A percentile compares a stretch with the other conserved stretches of the same genome.
phyloP scores from a whole-genome alignment of 2,113 vertebrate species.

The mouse (Mus musculus) region DNA sequence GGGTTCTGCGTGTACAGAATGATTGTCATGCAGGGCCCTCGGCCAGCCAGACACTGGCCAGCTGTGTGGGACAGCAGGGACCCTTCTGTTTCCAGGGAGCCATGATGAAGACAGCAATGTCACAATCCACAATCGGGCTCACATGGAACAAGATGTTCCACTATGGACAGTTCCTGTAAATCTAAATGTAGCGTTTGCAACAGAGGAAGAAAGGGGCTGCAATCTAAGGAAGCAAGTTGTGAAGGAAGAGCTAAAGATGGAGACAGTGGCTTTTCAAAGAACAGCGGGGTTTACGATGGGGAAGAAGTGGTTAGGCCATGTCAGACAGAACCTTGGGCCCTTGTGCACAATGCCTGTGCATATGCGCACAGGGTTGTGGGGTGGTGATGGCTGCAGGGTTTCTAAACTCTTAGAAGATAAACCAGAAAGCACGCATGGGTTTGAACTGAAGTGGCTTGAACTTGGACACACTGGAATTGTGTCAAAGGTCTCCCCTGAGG shows the following conservation, averaged over 20 bases:
- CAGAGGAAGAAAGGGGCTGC: constrained; percentile 60
- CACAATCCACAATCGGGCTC: constrained; percentile 74
- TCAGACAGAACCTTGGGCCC: not conserved
- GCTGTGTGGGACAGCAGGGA: constrained; percentile 45
- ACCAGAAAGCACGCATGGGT: constrained; percentile 21
- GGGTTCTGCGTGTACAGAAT: not conserved
- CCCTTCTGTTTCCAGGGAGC: constrained; percentile 67
- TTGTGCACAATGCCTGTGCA: too few species aligned
- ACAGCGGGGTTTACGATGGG: not conserved
- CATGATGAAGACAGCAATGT: constrained; percentile 77
- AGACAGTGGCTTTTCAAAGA: constrained; percentile 16
- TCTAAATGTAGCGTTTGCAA: constrained; percentile 73
- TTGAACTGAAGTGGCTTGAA: constrained; percentile 16
- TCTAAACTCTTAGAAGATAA: not conserved
- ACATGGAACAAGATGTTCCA: constrained; percentile 81
- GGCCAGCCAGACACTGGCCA: not conserved
- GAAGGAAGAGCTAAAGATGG: not conserved
- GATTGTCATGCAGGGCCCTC: not conserved
- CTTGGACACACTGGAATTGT: constrained; percentile 35
- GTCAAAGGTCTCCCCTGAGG: constrained; percentile 64
- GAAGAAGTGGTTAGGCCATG: not conserved
- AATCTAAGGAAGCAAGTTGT: constrained; percentile 26
- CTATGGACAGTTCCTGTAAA: constrained; percentile 80
- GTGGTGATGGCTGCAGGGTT: not conserved
- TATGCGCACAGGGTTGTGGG: rapidly evolving